phyloP scores from a whole-genome alignment of 2,113 vertebrate species.

The Cebus imitator region DNA sequence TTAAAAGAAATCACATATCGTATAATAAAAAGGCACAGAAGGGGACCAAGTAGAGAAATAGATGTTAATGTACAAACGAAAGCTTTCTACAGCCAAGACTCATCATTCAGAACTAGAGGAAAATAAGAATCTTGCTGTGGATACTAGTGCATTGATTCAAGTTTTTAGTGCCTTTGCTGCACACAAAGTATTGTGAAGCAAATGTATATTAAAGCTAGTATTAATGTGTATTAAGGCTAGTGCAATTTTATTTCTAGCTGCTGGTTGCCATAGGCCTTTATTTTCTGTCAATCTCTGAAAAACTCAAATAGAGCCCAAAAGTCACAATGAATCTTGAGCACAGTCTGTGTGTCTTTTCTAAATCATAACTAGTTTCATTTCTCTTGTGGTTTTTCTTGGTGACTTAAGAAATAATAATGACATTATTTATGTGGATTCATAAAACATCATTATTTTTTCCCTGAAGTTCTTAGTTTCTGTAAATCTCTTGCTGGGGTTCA shows the following conservation, averaged over 20 bases:
- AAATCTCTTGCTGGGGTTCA: slow-evolving; percentile 28
- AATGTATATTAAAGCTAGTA: not conserved
- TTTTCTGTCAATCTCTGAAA: slow-evolving; percentile 45
- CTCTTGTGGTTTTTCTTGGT: not conserved
- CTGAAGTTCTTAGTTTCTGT: not conserved
- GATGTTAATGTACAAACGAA: not conserved
- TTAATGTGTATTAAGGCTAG: not conserved
- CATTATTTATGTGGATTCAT: slow-evolving; percentile 54
- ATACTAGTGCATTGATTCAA: not conserved
- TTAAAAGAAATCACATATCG: not conserved
- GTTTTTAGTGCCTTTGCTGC: not conserved
- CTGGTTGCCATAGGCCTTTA: slow-evolving; percentile 20
- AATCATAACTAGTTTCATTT: slow-evolving; percentile 43
- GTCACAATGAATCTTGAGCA: slow-evolving; percentile 5
- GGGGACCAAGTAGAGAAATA: not conserved
- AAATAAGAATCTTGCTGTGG: not conserved
- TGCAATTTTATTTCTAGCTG: not conserved
- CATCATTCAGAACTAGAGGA: not conserved
- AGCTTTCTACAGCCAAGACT: not conserved
- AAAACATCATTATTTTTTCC: slow-evolving; percentile 31
- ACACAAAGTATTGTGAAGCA: not conserved
- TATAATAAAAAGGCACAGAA: not conserved
- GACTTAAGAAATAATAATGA: not conserved
- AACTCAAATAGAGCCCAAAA: not conserved
- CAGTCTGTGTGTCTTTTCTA: slow-evolving; percentile 42